Percentiles rank a stretch among this genome's conserved stretches.
Conservation (phyloP, 1,140 invertebrate species). For the Drosophila repleta region DNA sequence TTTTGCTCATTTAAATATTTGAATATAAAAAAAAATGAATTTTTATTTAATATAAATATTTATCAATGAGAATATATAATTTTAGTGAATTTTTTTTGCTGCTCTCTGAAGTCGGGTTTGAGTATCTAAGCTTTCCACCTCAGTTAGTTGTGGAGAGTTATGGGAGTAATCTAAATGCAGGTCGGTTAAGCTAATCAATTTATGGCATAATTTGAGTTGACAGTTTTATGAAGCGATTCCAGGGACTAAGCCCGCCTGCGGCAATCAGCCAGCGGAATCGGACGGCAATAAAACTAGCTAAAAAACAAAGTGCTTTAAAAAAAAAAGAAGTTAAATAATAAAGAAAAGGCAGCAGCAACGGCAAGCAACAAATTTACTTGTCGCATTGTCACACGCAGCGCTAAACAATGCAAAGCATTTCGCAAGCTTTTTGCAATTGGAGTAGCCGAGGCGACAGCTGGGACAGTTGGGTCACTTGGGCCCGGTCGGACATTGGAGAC, state of each 20-base stretch:
- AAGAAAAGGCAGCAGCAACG: conserved; percentile 1
- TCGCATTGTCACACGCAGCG: conserved; percentile 31
- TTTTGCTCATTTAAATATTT: not conserved
- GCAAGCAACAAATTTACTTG: conserved; percentile 63
- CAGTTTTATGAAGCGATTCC: conserved; percentile 40
- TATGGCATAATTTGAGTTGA: conserved; percentile 47
- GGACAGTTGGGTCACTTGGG: not conserved
- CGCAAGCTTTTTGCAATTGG: conserved; percentile 66
- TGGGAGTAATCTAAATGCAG: not conserved
- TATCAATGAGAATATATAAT: no score
- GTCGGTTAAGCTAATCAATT: conserved; percentile 37
- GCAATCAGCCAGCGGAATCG: conserved; percentile 46
- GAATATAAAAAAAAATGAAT: not conserved
- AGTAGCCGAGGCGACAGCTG: conserved; percentile 28
- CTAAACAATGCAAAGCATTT: conserved; percentile 68
- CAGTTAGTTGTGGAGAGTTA: not conserved
- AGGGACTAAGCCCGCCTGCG: conserved; percentile 34
- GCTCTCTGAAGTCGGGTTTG: no score
- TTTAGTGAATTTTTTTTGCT: no score
- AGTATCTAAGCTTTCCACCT: not conserved
- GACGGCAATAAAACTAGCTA: conserved; percentile 36
- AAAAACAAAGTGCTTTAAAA: not conserved
- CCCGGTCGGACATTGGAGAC: conserved; percentile 26
- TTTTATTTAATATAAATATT: no score
- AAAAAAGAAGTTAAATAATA: not conserved